Conservation (phyloP, 2,113 vertebrate species). For the Pristiophorus japonicus region DNA sequence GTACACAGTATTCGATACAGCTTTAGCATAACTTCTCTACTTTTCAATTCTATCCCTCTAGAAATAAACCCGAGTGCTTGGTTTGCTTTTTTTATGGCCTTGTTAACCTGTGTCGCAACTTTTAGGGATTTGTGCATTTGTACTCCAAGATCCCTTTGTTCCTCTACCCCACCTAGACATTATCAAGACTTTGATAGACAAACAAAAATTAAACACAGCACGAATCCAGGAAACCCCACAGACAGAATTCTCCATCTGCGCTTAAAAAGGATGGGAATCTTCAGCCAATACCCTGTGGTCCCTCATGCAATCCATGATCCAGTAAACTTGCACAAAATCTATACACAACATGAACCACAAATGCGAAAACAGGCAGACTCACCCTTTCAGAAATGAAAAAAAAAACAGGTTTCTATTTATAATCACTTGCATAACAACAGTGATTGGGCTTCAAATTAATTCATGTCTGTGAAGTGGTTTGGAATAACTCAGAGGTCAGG, state of each 20-base stretch:
- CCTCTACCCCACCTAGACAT: too few relatives aligned
- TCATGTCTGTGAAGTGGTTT: background rate
- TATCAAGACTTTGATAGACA: background rate
- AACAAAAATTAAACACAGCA: background rate
- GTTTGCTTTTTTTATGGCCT: too few relatives aligned
- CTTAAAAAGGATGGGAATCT: background rate
- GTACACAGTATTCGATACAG: too few relatives aligned
- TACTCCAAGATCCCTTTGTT: too few relatives aligned
- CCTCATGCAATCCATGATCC: background rate
- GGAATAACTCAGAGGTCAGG: background rate
- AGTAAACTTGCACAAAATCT: background rate
- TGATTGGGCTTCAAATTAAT: background rate
- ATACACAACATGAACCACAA: background rate
- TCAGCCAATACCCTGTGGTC: background rate
- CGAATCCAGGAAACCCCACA: background rate
- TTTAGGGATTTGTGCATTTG: too few relatives aligned
- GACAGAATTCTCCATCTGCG: background rate
- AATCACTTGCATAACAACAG: background rate
- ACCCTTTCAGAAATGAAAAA: background rate
- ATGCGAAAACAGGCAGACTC: background rate
- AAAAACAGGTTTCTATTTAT: background rate
- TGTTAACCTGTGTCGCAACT: too few relatives aligned
- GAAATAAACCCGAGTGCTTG: too few relatives aligned
- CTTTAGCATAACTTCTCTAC: too few relatives aligned
- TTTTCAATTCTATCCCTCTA: too few relatives aligned